Evolutionary conservation across 1,140 invertebrate species (phyloP), one percentile per base, ranked within the genome.

Genomic region (Formica selysi): DNA sequence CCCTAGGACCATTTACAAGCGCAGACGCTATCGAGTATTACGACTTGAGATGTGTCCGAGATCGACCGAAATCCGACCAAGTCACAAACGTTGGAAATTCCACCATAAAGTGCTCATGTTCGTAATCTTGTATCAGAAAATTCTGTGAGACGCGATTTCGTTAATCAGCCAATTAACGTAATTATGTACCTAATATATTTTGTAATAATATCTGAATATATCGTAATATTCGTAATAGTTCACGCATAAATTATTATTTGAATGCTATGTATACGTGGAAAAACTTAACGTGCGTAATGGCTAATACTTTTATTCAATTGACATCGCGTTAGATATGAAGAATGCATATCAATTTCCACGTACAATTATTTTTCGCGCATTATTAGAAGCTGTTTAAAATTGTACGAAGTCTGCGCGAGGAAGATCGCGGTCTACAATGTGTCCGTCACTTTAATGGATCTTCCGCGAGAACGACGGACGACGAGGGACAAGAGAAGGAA

Each of bases 1-100:
- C 89, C 86, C 87, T 86, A 89, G 87, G 90, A 92, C 85, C 93
- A 94, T 94, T 94, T 94, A 94, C 93, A 94, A 93, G 89, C 86
- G 71, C 71, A 86, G 89, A 92, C 88, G 85, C 87, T 90, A 91
- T 73, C 70, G 73, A 54, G 22, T 26, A 83, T 83, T 81, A 62
- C 26, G 48, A 38, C 62, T 16, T n/a, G 76, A 44, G 67, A 71
- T 80, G 4, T 54, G 41, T 54, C n/a, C 68, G 68, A 62, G 79
- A 74, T 83, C 54, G 68, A n/a, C 36, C 11, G 38, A 73, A 44
- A 73, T 81, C 79, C 36, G 54, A 19, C 19, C 38, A 29, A 44
- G 16, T 22, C 32, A 13, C 22, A 22, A 22, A 3, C 4, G n/a
- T 22, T 16, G 29, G 7, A 44, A 62, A 83, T 62, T 83, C 36